Conservation (phyloP, 2,888 invertebrate genomes). For the Cheilosia grossa region DNA sequence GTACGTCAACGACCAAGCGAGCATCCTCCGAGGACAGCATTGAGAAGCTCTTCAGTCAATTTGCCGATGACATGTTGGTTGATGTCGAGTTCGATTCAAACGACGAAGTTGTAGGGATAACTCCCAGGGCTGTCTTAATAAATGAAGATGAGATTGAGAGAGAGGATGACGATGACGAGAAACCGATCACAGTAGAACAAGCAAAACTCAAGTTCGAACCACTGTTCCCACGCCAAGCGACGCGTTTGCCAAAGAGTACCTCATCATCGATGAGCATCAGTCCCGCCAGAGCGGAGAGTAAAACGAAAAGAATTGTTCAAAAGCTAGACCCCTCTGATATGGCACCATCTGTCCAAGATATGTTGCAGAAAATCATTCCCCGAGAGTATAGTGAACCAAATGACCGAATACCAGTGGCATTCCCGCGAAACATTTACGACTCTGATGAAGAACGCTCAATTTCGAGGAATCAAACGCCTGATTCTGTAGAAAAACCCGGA, state of each 20-base stretch:
- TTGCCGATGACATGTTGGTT: conserved; percentile 81
- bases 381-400: conserved; percentile 71
- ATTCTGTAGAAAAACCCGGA: background rate
- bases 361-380: conserved; percentile 76
- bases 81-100: conserved; percentile 82
- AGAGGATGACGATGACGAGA: conserved; percentile 31
- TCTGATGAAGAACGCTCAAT: conserved; percentile 22
- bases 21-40: conserved; percentile 82
- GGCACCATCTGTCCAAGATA: conserved; percentile 82
- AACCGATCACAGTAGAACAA: conserved; percentile 36
- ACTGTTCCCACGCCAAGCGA: conserved; percentile 79
- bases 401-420: conserved; percentile 39
- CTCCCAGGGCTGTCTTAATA: conserved; percentile 75
- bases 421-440: conserved; percentile 39
- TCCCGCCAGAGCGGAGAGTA: conserved; percentile 77
- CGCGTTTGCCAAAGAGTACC: conserved; percentile 79
- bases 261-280: conserved; percentile 80
- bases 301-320: conserved; percentile 78
- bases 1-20: conserved; percentile 75
- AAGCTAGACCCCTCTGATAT: conserved; percentile 79
- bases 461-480: conserved; percentile 45
- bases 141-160: conserved; percentile 25
- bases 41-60: conserved; percentile 80
- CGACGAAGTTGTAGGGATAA: conserved; percentile 80
- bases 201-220: conserved; percentile 53